Evolutionary conservation across 2,888 invertebrate genomes (phyloP), one percentile per base, ranked within the genome.

Genomic region (Stenodema calcarata): DNA sequence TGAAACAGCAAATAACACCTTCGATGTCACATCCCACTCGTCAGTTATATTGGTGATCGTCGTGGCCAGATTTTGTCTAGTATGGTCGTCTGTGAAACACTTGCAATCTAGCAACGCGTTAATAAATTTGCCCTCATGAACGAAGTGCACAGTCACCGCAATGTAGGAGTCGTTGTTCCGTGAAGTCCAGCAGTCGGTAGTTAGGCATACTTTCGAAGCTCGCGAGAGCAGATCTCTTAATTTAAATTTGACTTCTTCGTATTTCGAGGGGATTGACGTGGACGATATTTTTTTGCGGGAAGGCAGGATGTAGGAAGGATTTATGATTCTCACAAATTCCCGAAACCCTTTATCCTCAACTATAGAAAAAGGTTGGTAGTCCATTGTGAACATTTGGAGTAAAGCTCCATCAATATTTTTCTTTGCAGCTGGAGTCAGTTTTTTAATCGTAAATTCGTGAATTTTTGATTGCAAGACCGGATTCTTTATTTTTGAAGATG

Each of bases 301-400:
- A 54, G 90, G 90, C 75, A 90, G 86, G 44, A 47, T 87, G 88
- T 90, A 90, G 14, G 88, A 87, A n/a, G 90, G 89, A 88, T 90
- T 89, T 70, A 90, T 85, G 82, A 87, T 87, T 82, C 89, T 86
- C 42, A 90, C 88, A 70, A 90, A 90, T 82, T 89, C 87, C 87
- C 83, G 87, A 88, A 90, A 90, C 81, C 90, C 90, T 86, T 87
- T 80, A 88, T 90, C 90, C 83, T 90, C 89, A n/a, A 90, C 90
- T 44, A 90, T 89, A 79, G 88, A 89, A 83, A 90, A 90, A 35
- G 90, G 90, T 83, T 90, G 90, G 88, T 89, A 90, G 87, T 90
- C 90, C 76, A 87, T 87, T 7, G 88, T 89, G 62, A 90, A 90
- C 89, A 90, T 89, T 41, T 83, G 79, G 78, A 90, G 80, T 62